Conservation (phyloP, 2,113 vertebrate species). For the Calyptomena viridis region DNA sequence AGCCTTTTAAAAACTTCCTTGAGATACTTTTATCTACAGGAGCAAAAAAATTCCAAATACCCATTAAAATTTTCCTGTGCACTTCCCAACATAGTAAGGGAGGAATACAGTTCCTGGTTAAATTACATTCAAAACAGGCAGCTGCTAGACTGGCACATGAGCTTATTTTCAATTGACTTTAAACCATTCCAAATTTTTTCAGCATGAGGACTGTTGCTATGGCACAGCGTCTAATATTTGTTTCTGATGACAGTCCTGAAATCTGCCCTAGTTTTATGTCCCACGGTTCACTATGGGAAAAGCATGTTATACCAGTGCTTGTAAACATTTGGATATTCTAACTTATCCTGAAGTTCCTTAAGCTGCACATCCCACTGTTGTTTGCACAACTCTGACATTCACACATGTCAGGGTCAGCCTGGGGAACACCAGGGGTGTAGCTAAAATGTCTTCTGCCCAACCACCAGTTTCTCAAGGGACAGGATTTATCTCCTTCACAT, state of each 20-base stretch:
- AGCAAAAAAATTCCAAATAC: not conserved
- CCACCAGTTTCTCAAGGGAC: not conserved
- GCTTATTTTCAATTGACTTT: not conserved
- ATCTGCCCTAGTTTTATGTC: not conserved
- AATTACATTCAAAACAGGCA: not conserved
- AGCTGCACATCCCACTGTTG: not conserved
- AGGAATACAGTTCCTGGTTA: constrained; percentile 44
- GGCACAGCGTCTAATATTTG: not conserved
- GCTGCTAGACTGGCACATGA: not conserved
- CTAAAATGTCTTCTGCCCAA: not conserved
- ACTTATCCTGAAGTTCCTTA: not conserved
- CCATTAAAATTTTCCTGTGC: not conserved
- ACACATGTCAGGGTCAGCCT: not conserved
- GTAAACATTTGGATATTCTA: not conserved
- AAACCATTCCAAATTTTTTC: not conserved
- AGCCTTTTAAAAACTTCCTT: not conserved
- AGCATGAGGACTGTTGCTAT: not conserved
- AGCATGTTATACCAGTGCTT: not conserved
- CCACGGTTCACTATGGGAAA: not conserved
- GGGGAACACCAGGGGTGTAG: not conserved
- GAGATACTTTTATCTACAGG: not conserved
- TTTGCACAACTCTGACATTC: not conserved
- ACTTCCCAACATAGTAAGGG: not conserved
- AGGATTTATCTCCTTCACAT: not conserved
- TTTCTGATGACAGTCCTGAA: not conserved